Percentiles rank a stretch among this genome's conserved stretches.
phyloP scores from a whole-genome alignment of 2,888 invertebrate genomes.

The Clunio marinus region DNA sequence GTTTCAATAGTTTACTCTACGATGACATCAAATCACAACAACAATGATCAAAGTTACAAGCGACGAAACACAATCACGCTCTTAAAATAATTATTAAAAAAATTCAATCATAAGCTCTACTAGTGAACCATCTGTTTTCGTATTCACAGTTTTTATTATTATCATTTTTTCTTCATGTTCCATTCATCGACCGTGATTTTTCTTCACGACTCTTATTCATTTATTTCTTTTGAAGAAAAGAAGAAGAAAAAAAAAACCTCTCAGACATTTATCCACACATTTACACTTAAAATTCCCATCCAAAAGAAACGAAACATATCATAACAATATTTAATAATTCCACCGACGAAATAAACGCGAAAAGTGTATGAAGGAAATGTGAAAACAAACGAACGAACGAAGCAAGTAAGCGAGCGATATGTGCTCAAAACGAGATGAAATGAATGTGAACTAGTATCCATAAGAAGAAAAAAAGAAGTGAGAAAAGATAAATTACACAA shows the following conservation, averaged over 20 bases:
- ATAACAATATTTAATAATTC: slow-evolving; percentile 9
- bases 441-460: background rate
- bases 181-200: background rate
- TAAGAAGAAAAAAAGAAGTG: slow-evolving; percentile 25
- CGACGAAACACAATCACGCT: background rate
- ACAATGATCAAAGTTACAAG: too few relatives aligned
- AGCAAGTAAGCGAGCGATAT: background rate
- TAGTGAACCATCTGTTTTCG: slow-evolving; percentile 1
- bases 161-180: background rate
- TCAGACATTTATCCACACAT: slow-evolving; percentile 10
- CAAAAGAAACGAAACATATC: background rate
- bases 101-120: too few relatives aligned
- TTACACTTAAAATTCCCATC: slow-evolving; percentile 3
- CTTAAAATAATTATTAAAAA: too few relatives aligned
- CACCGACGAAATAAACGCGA: background rate
- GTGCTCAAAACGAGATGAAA: slow-evolving; percentile 2
- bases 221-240: too few relatives aligned
- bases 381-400: background rate
- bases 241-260: background rate
- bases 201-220: too few relatives aligned
- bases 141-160: background rate
- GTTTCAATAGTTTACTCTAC: too few relatives aligned
- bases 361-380: background rate
- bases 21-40: too few relatives aligned
- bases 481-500: slow-evolving; percentile 36